Base-by-base conservation (phyloP, 2,113 vertebrate genomes). In the Hippoglossus stenolepis region DNA sequence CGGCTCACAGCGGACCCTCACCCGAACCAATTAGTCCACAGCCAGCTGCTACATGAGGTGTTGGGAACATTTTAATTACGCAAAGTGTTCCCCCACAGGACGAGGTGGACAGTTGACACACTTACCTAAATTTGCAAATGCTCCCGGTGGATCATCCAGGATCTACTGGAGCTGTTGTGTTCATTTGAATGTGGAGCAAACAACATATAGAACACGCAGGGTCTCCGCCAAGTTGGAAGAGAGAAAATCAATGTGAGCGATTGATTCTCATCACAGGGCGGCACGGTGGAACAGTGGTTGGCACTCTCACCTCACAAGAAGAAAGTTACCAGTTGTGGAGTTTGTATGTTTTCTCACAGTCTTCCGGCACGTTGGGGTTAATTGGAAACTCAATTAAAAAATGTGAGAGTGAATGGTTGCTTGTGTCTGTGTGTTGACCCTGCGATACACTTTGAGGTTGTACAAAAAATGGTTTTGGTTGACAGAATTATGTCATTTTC, bases 11-110 rank as follows among this genome's bases (percentile, higher is more conserved):
- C 40, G 59, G 82, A 84, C 75, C 72, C 79, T 79, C 77, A 86
- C 85, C 84, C 85, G 79, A 82, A 53, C 83, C 89, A 93, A 93
- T 93, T 93, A 93, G 64, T 47, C 58, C 11, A 18, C 60, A 79
- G 80, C 82, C 89, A 90, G 89, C 86, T 87, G 91, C 87, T 82
- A 73, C 86, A 68, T 71, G 81, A 84, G 74, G 85, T 78, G 77
- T 70, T 49, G 79, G 70, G 71, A 70, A 69, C 53, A 70, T 81
- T 90, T 91, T 90, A 88, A 93, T 92, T 83, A 90, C 47, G 10
- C 57, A 28, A 0, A 31, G 76, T 23, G 54, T 79, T 58, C 58
- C 84, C 53, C 76, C 76, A 14, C 26, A 15, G 80, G 74, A 65
- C 2, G 35, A 58, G 63, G 43, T 28, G 77, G 73, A 76, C 67